Percentiles rank a stretch among this genome's conserved stretches.
phyloP scores from a whole-genome alignment of 2,888 invertebrate species.

The Diachrysia chrysitis region DNA sequence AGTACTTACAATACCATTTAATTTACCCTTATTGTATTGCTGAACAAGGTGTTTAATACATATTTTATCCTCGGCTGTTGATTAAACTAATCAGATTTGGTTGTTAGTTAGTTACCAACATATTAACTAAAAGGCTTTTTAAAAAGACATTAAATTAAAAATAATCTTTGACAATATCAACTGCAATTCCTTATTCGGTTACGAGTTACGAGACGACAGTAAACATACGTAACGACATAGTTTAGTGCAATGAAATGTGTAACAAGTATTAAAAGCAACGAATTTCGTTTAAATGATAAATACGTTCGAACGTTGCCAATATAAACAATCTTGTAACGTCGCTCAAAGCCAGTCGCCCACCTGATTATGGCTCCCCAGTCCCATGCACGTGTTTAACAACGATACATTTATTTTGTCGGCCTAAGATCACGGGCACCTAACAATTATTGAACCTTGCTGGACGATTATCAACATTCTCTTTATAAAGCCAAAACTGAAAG shows the following conservation, averaged over 20 bases:
- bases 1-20: too few species aligned
- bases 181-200: slow-evolving; percentile 15
- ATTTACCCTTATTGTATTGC: background rate
- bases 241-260: slow-evolving; percentile 21
- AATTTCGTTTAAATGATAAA: slow-evolving; percentile 48
- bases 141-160: background rate
- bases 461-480: slow-evolving; percentile 71
- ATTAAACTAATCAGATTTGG: background rate
- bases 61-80: background rate
- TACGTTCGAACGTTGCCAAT: slow-evolving; percentile 60
- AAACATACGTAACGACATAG: slow-evolving; percentile 14
- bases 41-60: background rate
- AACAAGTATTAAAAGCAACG: slow-evolving; percentile 18
- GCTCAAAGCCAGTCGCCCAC: slow-evolving; percentile 73
- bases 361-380: slow-evolving; percentile 80
- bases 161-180: background rate
- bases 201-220: background rate
- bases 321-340: slow-evolving; percentile 70
- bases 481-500: slow-evolving; percentile 65
- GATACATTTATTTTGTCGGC: slow-evolving; percentile 80
- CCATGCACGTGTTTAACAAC: slow-evolving; percentile 83
- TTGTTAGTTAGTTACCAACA: too few species aligned
- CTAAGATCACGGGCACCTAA: slow-evolving; percentile 72
- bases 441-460: slow-evolving; percentile 64
- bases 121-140: background rate